Evolutionary conservation across 2,797 vertebrate species (phyloP).

Genomic region (Limnodromus scolopaceus): DNA sequence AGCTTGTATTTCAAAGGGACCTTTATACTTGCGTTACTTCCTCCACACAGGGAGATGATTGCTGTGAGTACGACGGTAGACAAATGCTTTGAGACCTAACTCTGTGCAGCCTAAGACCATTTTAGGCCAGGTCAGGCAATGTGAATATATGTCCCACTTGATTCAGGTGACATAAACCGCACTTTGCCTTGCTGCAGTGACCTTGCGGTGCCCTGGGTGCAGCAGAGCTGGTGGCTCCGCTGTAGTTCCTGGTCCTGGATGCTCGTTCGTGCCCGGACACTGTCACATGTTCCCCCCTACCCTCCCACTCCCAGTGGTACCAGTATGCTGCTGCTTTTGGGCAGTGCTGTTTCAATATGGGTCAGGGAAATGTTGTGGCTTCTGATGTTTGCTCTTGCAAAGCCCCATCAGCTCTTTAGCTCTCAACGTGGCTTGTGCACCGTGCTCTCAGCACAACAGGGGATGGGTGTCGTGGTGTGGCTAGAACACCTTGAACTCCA

Average conservation of each 20-base stretch:
- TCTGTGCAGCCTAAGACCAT: background rate
- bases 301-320: background rate
- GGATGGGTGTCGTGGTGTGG: background rate
- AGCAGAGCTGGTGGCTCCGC: accelerated
- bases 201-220: background rate
- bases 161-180: background rate
- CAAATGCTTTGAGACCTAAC: background rate
- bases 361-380: background rate
- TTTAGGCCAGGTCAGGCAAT: background rate
- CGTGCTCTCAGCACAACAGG: background rate
- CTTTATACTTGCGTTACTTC: background rate
- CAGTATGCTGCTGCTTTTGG: background rate
- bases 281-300: background rate
- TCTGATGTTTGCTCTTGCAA: background rate
- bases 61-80: background rate
- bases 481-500: background rate
- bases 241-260: background rate
- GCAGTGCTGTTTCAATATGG: background rate
- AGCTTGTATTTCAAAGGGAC: background rate
- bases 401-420: background rate
- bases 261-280: accelerated
- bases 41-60: background rate
- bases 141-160: background rate
- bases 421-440: background rate
- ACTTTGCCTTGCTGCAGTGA: background rate